A percentile compares a stretch with the other conserved stretches of the same genome.
Evolutionary conservation across 1,140 invertebrate genomes (phyloP).

Genomic region (Pristionchus pacificus): DNA sequence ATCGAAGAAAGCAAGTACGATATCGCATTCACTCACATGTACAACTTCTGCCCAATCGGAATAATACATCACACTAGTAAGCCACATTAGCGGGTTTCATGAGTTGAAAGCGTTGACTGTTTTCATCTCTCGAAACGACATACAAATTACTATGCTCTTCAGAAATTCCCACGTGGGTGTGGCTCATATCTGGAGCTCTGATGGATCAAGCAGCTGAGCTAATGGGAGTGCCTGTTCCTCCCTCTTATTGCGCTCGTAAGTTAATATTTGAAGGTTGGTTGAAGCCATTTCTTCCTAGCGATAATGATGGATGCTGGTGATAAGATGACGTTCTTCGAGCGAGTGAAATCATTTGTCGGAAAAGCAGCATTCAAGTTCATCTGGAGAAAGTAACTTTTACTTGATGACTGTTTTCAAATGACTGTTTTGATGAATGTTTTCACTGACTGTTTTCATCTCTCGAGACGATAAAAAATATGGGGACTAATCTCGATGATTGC

Average conservation of each 20-base stretch:
- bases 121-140: background rate
- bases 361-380: background rate
- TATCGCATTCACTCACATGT: slow-evolving; percentile 21
- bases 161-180: slow-evolving; percentile 21
- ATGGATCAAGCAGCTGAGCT: slow-evolving; percentile 6
- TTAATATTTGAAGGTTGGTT: too few relatives aligned
- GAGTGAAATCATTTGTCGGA: slow-evolving; percentile 7
- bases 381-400: background rate
- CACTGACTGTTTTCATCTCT: background rate
- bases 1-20: slow-evolving; percentile 15
- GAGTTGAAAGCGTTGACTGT: background rate
- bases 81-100: too few relatives aligned
- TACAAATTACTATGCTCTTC: background rate
- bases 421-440: too few relatives aligned
- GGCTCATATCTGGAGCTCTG: slow-evolving; percentile 10
- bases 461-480: background rate
- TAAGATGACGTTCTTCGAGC: slow-evolving; percentile 1
- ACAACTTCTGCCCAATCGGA: slow-evolving; percentile 19
- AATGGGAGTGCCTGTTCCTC: slow-evolving; percentile 14
- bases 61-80: slow-evolving; percentile 1
- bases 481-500: background rate
- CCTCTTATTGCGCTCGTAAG: slow-evolving; percentile 4
- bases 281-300: background rate
- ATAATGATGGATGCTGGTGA: slow-evolving; percentile 18
- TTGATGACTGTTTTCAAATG: background rate